A percentile compares a stretch with the other conserved stretches of the same genome.
Conservation (phyloP, 2,888 invertebrate species). For the Chrysomela aeneicollis region DNA sequence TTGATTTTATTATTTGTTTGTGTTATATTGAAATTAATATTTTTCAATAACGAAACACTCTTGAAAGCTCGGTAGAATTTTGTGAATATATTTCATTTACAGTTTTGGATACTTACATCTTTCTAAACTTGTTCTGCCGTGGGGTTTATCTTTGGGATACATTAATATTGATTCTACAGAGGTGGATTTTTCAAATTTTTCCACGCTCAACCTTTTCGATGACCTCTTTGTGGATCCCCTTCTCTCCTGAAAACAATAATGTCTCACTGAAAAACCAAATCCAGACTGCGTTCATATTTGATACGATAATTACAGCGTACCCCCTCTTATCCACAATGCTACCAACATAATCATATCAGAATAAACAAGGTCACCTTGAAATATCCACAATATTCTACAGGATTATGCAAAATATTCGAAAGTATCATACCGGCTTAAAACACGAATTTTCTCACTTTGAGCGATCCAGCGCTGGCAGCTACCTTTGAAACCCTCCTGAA, state of each 20-base stretch:
- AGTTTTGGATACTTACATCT: conserved; percentile 24
- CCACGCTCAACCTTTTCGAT: conserved; percentile 13
- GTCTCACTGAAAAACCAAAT: conserved; percentile 16
- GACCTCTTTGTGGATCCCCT: conserved; percentile 25
- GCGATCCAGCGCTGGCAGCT: not conserved
- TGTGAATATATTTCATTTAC: too few species aligned
- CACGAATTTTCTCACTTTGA: not conserved
- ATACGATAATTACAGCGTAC: conserved; percentile 1
- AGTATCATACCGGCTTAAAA: too few species aligned
- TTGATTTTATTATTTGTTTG: too few species aligned
- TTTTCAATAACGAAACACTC: too few species aligned
- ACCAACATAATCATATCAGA: too few species aligned
- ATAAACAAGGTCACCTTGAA: too few species aligned
- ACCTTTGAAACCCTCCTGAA: conserved; percentile 2
- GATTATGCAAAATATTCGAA: too few species aligned
- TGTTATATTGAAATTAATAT: too few species aligned
- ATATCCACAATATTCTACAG: too few species aligned
- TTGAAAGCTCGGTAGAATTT: too few species aligned
- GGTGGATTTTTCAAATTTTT: conserved; percentile 25
- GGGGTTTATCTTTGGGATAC: not conserved
- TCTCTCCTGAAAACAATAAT: conserved; percentile 5
- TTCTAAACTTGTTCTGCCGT: conserved; percentile 9
- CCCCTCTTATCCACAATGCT: too few species aligned
- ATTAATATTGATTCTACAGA: conserved; percentile 22
- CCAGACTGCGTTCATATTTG: conserved; percentile 22